phyloP scores from a whole-genome alignment of 2,113 vertebrate species.

The Python bivittatus region DNA sequence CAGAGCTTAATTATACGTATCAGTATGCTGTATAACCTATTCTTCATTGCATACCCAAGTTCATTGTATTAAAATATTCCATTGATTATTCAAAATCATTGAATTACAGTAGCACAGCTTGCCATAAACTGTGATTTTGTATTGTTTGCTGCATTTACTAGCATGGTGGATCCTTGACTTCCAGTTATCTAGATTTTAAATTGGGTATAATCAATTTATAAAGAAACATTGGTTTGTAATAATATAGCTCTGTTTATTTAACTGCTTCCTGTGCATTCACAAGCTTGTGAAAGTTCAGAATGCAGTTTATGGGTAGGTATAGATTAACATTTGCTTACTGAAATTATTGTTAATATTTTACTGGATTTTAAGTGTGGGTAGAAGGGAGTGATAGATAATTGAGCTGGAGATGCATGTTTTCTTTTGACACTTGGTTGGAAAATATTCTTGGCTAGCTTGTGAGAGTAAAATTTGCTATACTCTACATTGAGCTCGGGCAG shows the following conservation, averaged over 20 bases:
- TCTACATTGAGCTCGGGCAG: slow-evolving; percentile 88
- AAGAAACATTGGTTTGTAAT: slow-evolving; percentile 59
- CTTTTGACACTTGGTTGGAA: slow-evolving; percentile 65
- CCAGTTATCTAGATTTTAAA: slow-evolving; percentile 63
- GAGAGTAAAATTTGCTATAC: slow-evolving; percentile 77
- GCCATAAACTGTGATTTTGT: slow-evolving; percentile 50
- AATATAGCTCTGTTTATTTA: slow-evolving; percentile 44
- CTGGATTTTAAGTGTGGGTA: slow-evolving; percentile 23
- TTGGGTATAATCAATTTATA: slow-evolving; percentile 58
- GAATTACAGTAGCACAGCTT: slow-evolving; percentile 38
- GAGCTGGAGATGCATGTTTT: slow-evolving; percentile 76
- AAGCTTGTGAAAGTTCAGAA: slow-evolving; percentile 44
- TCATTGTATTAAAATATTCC: not conserved
- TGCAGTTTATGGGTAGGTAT: slow-evolving; percentile 28
- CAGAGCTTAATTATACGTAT: slow-evolving; percentile 35
- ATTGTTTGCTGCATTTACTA: slow-evolving; percentile 54
- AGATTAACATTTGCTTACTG: slow-evolving; percentile 14
- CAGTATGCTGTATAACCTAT: slow-evolving; percentile 35
- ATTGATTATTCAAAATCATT: slow-evolving; percentile 48
- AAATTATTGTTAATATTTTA: not conserved
- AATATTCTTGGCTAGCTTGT: slow-evolving; percentile 70
- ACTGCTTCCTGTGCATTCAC: slow-evolving; percentile 33
- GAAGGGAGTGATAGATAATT: slow-evolving; percentile 34
- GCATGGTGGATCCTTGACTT: slow-evolving; percentile 59
- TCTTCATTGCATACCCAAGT: slow-evolving; percentile 46